Evolutionary conservation across 1,140 invertebrate species (phyloP).

Genomic region (Apolygus lucorum): DNA sequence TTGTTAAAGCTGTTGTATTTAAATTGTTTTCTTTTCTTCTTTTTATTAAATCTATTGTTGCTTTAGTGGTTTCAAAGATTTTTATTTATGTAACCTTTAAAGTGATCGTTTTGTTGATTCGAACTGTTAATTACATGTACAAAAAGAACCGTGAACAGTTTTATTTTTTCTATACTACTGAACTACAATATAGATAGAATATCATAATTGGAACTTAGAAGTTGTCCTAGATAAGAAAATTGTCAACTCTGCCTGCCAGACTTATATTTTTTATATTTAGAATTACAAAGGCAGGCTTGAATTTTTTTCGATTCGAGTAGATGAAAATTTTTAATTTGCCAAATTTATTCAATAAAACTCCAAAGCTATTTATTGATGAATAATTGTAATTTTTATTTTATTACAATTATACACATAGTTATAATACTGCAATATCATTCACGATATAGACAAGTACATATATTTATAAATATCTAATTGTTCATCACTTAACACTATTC

Average conservation of each 20-base stretch:
- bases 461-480: constrained; percentile 27
- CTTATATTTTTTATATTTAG: constrained; percentile 24
- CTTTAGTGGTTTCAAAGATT: constrained; percentile 9
- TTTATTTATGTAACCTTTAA: background rate
- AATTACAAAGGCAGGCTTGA: constrained; percentile 3
- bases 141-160: background rate
- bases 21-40: constrained; percentile 5
- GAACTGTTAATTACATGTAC: constrained; percentile 2
- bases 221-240: constrained; percentile 4
- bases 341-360: constrained; percentile 15
- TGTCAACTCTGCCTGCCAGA: constrained; percentile 15
- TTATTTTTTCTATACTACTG: constrained; percentile 3
- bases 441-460: constrained; percentile 24
- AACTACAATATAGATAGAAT: constrained; percentile 6
- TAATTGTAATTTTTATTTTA: constrained; percentile 23
- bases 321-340: constrained; percentile 15
- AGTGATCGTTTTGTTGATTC: background rate
- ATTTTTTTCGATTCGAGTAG: constrained; percentile 3
- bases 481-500: constrained; percentile 28
- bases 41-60: constrained; percentile 1
- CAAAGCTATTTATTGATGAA: constrained; percentile 12
- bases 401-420: constrained; percentile 26
- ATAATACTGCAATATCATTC: constrained; percentile 26
- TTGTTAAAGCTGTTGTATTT: constrained; percentile 18
- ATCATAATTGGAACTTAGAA: background rate